These are phyloP conservation scores for Cygnus olor DNA, from an alignment of 2,797 vertebrate species.

Conservation along the genomic window DNA sequence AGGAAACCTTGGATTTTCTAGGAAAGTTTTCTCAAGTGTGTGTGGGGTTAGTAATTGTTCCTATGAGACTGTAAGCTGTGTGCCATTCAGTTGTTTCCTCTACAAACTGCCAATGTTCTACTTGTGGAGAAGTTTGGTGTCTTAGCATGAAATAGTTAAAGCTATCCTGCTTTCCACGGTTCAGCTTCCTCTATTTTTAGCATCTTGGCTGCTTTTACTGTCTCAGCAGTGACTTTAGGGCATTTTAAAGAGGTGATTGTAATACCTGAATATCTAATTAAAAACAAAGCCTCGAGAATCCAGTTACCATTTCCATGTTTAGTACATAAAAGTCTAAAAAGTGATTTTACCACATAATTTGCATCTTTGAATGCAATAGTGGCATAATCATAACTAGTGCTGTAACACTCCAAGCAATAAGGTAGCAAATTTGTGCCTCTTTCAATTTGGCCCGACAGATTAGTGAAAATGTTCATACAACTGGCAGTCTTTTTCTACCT, in stretches of 20 bases:
- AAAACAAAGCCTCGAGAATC: slow-evolving; percentile 30
- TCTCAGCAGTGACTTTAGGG: slow-evolving; percentile 33
- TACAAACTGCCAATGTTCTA: not conserved
- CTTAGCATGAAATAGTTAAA: not conserved
- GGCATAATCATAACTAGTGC: not conserved
- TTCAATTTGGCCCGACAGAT: not conserved
- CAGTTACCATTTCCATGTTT: not conserved
- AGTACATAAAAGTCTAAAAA: slow-evolving; percentile 12
- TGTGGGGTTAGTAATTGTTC: not conserved
- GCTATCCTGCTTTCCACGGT: not conserved
- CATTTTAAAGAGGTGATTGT: slow-evolving; percentile 44
- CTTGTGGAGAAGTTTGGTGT: not conserved
- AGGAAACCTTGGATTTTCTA: slow-evolving; percentile 8
- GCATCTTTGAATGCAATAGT: not conserved
- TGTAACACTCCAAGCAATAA: not conserved
- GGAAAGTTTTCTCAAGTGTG: not conserved
- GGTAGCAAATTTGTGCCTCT: not conserved
- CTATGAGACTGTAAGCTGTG: not conserved
- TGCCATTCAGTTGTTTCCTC: not conserved
- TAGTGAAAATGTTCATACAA: not conserved
- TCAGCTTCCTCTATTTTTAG: slow-evolving; percentile 20
- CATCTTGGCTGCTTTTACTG: not conserved
- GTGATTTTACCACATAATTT: slow-evolving; percentile 41
- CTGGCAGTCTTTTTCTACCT: not conserved
- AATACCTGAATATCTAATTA: slow-evolving; percentile 47